phyloP scores from a whole-genome alignment of 2,888 invertebrate species.

The Coelogynopora nodosa region DNA sequence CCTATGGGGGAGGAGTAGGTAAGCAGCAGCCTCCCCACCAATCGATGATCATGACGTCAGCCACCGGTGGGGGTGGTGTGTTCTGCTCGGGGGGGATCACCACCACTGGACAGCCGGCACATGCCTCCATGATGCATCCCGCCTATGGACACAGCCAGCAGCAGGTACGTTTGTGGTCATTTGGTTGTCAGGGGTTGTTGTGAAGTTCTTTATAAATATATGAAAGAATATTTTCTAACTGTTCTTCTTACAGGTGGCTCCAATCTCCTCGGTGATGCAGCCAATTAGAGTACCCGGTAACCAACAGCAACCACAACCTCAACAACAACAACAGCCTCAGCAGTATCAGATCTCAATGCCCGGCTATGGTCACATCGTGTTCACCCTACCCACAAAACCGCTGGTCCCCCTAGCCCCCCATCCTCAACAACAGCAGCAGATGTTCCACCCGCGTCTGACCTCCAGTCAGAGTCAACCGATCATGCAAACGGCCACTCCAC shows the following conservation, averaged over 20 bases:
- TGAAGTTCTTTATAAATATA: too few species aligned
- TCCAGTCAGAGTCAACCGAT: not conserved
- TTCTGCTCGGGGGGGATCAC: not conserved
- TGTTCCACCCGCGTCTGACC: not conserved
- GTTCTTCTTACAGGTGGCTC: not conserved
- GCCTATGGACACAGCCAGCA: not conserved
- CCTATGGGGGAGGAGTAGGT: too few species aligned
- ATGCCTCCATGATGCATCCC: too few species aligned
- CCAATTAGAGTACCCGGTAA: not conserved
- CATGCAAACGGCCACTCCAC: not conserved
- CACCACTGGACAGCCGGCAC: too few species aligned
- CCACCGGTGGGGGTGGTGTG: not conserved
- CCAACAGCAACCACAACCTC: not conserved
- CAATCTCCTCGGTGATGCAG: not conserved
- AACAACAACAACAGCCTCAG: not conserved
- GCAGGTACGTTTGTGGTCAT: too few species aligned
- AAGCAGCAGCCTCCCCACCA: too few species aligned
- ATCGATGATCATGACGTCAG: not conserved
- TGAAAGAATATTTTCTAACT: too few species aligned
- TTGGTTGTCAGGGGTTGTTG: too few species aligned
- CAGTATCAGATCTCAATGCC: conserved; percentile 1
- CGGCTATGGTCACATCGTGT: not conserved
- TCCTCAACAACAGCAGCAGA: not conserved
- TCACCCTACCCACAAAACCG: not conserved
- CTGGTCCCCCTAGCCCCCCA: not conserved